Conservation (phyloP, 1,140 invertebrate genomes). For the Plodia interpunctella region DNA sequence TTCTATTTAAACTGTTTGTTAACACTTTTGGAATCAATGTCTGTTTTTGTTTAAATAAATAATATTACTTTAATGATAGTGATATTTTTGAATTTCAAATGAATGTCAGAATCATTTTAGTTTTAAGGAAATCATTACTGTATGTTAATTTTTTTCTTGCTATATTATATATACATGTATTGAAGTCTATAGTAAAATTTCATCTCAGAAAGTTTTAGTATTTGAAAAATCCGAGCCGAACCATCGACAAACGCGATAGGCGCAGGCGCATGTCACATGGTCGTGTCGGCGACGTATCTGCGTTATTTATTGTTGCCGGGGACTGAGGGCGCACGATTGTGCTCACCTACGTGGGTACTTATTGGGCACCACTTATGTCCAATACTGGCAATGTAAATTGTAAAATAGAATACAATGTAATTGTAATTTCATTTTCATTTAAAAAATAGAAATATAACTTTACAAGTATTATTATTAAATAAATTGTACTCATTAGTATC, state of each 20-base stretch:
- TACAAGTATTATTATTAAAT: too few relatives aligned
- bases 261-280: conserved; percentile 54
- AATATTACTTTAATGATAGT: too few relatives aligned
- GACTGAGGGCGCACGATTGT: conserved; percentile 35
- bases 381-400: neutral
- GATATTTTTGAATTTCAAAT: too few relatives aligned
- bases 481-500: too few relatives aligned
- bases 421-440: neutral
- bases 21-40: neutral
- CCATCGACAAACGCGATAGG: conserved; percentile 11
- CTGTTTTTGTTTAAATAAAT: neutral
- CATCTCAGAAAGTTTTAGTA: neutral
- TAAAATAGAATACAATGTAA: neutral
- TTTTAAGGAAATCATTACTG: too few relatives aligned
- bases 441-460: too few relatives aligned
- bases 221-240: conserved; percentile 1
- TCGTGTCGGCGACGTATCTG: conserved; percentile 62
- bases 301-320: conserved; percentile 66
- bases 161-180: too few relatives aligned
- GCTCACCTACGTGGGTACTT: conserved; percentile 23
- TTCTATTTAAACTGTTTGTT: neutral
- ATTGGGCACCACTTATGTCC: conserved; percentile 8
- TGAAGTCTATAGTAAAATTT: neutral
- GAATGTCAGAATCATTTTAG: too few relatives aligned
- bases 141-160: too few relatives aligned